Base-by-base conservation (phyloP, 2,113 vertebrate genomes). In the Micromys minutus region DNA sequence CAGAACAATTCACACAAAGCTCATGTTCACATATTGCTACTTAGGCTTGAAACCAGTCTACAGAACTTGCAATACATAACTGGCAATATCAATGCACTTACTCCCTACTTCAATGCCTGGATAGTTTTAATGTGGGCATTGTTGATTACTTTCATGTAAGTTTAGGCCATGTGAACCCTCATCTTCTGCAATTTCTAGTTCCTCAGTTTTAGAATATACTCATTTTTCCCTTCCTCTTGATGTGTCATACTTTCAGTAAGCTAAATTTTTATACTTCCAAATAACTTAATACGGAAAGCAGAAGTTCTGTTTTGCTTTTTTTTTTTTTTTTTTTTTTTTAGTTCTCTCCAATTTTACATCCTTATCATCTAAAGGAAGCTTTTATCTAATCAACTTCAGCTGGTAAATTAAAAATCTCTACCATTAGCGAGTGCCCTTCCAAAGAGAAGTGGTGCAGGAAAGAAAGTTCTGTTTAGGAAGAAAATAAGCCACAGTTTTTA, bases 341-440 rank as follows among this genome's bases (percentile, higher is more conserved):
- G 36, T 74, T 42, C 50, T 72, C 42, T 4, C 3, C 39, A 39
- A n/a, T n/a, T n/a, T n/a, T n/a, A n/a, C n/a, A n/a, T n/a, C 88
- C 55, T 96, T 74, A 75, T 98, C 71, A 77, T 94, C 91, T 96
- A 96, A 97, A 96, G 89, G 93, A n/a, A 90, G 31, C 10, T 19
- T 90, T 95, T 95, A 94, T 94, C 87, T 84, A 94, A 94, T 95
- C 90, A 97, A 26, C 7, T 92, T 96, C 31, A 89, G 83, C 77
- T 90, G 87, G 50, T 80, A 97, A 97, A 74, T 97, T 98, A 98
- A 97, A 97, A 84, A 92, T 93, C 95, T 84, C 24, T 77, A 29
- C 92, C 45, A 97, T 95, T 86, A 88, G 81, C 71, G 95, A n/a
- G n/a, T n/a, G n/a, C n/a, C 50, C 93, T 85, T 88, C 55, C 81